These are phyloP conservation scores for Recurvirostra avosetta DNA, from an alignment of 2,113 vertebrate species.

Conservation along the genomic window DNA sequence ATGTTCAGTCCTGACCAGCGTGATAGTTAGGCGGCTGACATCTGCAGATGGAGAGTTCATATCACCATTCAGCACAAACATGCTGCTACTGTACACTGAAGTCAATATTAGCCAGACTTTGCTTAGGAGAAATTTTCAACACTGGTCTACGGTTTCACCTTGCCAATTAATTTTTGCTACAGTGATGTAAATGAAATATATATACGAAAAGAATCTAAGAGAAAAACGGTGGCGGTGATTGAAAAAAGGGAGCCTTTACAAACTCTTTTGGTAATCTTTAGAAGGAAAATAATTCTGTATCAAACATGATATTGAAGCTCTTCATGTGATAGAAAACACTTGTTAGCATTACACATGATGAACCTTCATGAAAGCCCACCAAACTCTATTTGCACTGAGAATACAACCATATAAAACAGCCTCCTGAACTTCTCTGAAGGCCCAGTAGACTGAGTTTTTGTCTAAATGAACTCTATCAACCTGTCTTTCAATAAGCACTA, in stretches of 20 bases:
- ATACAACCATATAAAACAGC: not conserved
- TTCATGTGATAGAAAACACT: not conserved
- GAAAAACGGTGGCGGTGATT: not conserved
- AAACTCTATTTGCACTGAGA: not conserved
- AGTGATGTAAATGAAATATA: not conserved
- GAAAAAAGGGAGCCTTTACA: not conserved
- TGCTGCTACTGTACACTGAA: not conserved
- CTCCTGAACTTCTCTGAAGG: not conserved
- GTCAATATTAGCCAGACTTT: constrained; percentile 18
- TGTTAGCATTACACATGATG: not conserved
- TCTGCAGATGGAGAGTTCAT: constrained; percentile 30
- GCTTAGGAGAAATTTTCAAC: constrained; percentile 8
- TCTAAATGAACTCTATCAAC: not conserved
- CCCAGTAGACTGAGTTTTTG: not conserved
- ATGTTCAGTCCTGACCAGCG: constrained; percentile 41
- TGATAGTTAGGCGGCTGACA: constrained; percentile 23
- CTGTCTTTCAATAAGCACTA: not conserved
- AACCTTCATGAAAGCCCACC: not conserved
- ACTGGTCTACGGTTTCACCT: not conserved
- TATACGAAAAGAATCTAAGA: not conserved
- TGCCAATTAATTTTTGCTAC: not conserved
- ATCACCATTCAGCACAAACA: not conserved
- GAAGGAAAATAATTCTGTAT: not conserved
- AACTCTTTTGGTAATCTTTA: not conserved
- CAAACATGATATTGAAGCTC: not conserved